Percentiles rank a stretch among this genome's conserved stretches.
phyloP scores from a whole-genome alignment of 2,888 invertebrate species.

The Acanthosepion esculentum region DNA sequence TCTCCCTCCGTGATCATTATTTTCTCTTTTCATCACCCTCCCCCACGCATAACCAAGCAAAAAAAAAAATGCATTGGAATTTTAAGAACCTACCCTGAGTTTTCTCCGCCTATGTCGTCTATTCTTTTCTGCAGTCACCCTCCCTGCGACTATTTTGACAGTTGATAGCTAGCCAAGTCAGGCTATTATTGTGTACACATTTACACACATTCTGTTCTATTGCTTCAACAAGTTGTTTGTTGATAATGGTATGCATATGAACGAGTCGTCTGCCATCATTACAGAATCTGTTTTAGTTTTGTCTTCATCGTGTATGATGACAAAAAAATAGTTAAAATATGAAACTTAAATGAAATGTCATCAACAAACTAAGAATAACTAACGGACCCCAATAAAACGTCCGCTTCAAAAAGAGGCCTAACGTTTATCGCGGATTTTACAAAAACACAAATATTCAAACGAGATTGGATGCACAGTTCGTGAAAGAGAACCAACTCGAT shows the following conservation, averaged over 20 bases:
- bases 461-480: no score
- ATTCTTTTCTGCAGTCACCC: background rate
- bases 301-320: background rate
- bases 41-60: background rate
- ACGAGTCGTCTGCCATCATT: background rate
- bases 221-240: background rate
- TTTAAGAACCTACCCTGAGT: background rate
- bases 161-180: background rate
- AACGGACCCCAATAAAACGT: no score
- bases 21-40: background rate
- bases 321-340: no score
- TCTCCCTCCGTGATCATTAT: background rate
- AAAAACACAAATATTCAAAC: no score
- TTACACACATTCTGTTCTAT: background rate
- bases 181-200: background rate
- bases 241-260: background rate
- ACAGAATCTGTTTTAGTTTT: background rate
- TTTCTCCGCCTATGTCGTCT: background rate
- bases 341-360: no score
- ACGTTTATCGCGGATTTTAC: no score
- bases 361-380: no score
- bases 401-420: no score
- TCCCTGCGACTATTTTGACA: background rate
- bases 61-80: background rate
- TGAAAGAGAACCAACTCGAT: no score